Evolutionary conservation across 2,113 vertebrate genomes (phyloP).

Genomic region (Fulica atra): DNA sequence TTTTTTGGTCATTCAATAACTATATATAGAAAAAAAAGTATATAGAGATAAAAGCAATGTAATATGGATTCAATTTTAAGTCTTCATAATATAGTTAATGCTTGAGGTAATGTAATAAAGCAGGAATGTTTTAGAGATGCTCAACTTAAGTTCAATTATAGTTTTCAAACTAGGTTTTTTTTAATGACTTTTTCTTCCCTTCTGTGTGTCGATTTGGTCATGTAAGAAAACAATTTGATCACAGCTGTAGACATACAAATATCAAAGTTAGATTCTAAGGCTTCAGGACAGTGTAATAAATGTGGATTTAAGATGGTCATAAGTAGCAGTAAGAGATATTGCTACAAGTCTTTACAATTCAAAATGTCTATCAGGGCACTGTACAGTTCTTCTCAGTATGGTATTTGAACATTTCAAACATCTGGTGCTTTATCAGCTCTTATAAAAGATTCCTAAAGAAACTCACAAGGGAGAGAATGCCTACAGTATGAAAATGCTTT

Average conservation of each 20-base stretch:
- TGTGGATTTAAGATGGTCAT: neutral
- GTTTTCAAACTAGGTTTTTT: neutral
- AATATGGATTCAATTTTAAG: neutral
- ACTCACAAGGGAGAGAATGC: neutral
- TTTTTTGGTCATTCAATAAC: neutral
- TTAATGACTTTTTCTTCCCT: neutral
- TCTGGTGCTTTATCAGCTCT: neutral
- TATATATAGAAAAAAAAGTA: neutral
- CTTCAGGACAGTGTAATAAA: neutral
- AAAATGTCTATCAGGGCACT: neutral
- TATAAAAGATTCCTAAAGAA: neutral
- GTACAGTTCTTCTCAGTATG: neutral
- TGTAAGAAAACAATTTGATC: neutral
- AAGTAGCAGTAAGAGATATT: neutral
- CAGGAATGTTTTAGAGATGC: neutral
- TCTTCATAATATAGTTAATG: neutral
- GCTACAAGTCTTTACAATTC: neutral
- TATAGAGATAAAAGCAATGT: neutral
- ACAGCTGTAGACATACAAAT: neutral
- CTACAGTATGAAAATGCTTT: neutral
- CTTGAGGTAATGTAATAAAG: neutral
- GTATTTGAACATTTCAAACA: neutral
- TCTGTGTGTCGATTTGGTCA: neutral
- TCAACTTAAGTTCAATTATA: neutral
- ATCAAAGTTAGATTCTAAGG: neutral